Conservation (phyloP, 2,888 invertebrate genomes). For the Heliconius hortense region DNA sequence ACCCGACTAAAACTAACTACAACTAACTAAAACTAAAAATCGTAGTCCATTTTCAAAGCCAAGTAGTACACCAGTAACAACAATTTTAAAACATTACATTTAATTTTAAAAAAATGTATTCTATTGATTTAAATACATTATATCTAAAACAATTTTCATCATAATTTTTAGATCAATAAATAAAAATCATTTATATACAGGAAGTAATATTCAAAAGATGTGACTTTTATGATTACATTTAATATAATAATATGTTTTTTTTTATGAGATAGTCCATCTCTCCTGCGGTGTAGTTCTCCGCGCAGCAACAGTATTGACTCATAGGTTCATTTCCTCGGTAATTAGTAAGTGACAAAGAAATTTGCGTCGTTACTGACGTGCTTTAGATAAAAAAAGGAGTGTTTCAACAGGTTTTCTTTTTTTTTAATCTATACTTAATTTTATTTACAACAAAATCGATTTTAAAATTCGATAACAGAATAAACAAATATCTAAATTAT, state of each 20-base stretch:
- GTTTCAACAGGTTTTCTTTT: not conserved
- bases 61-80: slow-evolving; percentile 33
- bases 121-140: too few relatives aligned
- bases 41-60: slow-evolving; percentile 44
- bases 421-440: too few relatives aligned
- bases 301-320: slow-evolving; percentile 47
- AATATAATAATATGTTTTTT: slow-evolving; percentile 52
- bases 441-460: too few relatives aligned
- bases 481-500: too few relatives aligned
- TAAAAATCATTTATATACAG: too few relatives aligned
- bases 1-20: slow-evolving; percentile 50
- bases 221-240: slow-evolving; percentile 48
- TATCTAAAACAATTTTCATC: too few relatives aligned
- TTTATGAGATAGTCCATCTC: slow-evolving; percentile 50
- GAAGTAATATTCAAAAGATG: too few relatives aligned
- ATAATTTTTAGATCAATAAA: too few relatives aligned
- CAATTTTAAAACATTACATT: slow-evolving; percentile 17
- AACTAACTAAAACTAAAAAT: slow-evolving; percentile 31
- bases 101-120: not conserved
- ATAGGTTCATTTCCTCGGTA: slow-evolving; percentile 12
- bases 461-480: too few relatives aligned
- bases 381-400: slow-evolving; percentile 12
- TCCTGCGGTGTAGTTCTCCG: slow-evolving; percentile 43
- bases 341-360: slow-evolving; percentile 30
- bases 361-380: slow-evolving; percentile 22